Base-by-base conservation (phyloP, 2,888 invertebrate genomes). In the Phyllotreta striolata region DNA sequence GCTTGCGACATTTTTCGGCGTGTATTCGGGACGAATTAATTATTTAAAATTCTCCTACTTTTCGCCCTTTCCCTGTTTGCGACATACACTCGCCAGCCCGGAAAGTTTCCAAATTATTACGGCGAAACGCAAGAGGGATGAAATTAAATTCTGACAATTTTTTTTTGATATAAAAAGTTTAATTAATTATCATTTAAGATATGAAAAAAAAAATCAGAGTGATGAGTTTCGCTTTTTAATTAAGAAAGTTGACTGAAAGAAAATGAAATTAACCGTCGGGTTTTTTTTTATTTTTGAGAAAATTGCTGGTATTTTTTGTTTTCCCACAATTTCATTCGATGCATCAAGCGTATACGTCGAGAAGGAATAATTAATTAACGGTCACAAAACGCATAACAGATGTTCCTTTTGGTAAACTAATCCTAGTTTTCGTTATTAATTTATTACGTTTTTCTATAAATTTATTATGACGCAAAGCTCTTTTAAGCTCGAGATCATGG, bases 361-460 rank as follows among this genome's bases (percentile, higher is more conserved):
- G 24, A 24, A 4, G 24, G 24, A 24, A 24, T 24, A 24, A 24
- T 24, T 24, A 24, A 24, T 24, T 3, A 24, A 1, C 2, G 24
- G 24, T 3, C 24, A 24, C 24, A 24, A 24, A 24, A 24, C 52
- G 39, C 12, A 52, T 43, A 55, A 55, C 55, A 55, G 55, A 55
- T 55, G 55, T 41, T 43, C 43, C 24, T 10, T 41, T n/a, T 41
- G 34, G 7, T 41, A 24, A 24, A 14, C 43, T 55, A 55, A 55
- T 55, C 55, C 55, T 39, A 5, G 41, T 55, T 34, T n/a, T 24
- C 6, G 38, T 55, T 43, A 55, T 55, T 55, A 43, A 55, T 55
- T 55, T 55, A 55, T 55, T 55, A 55, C 55, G 35, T 41, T 55
- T 55, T 55, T 55, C 34, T 40, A 39, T 55, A 40, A 55, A 55